Evolutionary conservation across 2,113 vertebrate species (phyloP).

Genomic region (Hemiprocne comata): DNA sequence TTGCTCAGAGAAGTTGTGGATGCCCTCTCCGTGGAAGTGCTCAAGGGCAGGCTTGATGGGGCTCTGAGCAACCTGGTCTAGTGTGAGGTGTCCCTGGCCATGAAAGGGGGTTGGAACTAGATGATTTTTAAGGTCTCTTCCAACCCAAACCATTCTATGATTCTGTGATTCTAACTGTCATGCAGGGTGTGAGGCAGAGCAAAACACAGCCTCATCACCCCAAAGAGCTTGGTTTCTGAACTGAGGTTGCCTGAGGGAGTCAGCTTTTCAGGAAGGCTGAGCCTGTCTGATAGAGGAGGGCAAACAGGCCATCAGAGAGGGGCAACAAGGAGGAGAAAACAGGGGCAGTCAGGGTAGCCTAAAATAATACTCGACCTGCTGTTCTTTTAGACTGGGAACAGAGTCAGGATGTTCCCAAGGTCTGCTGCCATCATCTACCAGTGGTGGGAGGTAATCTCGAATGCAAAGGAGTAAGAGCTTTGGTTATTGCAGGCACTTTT

Average conservation of each 20-base stretch:
- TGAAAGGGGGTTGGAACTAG: no score
- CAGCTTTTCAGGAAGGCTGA: not conserved
- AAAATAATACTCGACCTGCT: not conserved
- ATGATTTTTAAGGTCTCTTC: no score
- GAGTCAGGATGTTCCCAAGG: not conserved
- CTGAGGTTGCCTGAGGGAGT: not conserved
- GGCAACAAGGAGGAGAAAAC: not conserved
- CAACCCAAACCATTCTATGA: no score
- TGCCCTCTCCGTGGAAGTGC: no score
- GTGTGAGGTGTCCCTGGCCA: no score
- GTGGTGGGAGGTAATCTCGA: not conserved
- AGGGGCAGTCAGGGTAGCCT: not conserved
- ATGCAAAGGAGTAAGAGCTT: not conserved
- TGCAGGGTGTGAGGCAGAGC: accelerated
- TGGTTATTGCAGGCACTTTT: not conserved
- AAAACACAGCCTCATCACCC: not conserved
- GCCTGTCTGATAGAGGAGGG: not conserved
- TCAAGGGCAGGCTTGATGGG: no score
- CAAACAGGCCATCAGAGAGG: not conserved
- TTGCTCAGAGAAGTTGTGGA: no score
- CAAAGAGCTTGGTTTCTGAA: not conserved
- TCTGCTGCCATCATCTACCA: not conserved
- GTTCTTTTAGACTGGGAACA: not conserved
- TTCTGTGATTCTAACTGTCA: not conserved
- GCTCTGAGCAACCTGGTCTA: no score